phyloP scores from a whole-genome alignment of 2,797 vertebrate genomes.

The Somateria mollissima region DNA sequence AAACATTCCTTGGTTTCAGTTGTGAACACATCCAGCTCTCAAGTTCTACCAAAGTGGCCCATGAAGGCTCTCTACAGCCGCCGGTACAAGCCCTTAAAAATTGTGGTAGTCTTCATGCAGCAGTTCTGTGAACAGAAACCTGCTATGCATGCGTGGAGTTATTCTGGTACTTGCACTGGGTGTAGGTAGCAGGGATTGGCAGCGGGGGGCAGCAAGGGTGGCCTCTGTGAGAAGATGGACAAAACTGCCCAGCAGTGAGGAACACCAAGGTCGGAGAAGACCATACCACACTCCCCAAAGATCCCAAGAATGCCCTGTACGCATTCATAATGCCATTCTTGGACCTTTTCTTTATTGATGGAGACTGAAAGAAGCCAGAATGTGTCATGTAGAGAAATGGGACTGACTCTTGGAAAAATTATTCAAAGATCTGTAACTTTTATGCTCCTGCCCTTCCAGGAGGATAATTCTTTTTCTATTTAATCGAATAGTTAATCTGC shows the following conservation, averaged over 20 bases:
- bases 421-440: background rate
- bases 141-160: background rate
- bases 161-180: background rate
- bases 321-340: background rate
- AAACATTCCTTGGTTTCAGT: background rate
- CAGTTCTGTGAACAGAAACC: background rate
- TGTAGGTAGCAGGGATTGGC: background rate
- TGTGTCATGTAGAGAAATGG: background rate
- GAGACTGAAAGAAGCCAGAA: background rate
- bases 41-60: background rate
- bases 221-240: too few relatives aligned
- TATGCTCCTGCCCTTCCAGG: background rate
- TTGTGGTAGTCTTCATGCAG: background rate
- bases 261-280: background rate
- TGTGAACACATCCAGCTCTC: rapidly evolving
- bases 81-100: background rate
- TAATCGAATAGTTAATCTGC: background rate
- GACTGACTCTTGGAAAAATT: background rate
- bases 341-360: background rate
- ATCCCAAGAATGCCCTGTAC: background rate
- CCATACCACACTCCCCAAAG: background rate
- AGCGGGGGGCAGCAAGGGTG: background rate
- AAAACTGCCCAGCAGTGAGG: background rate
- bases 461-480: background rate
- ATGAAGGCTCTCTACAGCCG: background rate